A percentile compares a stretch with the other conserved stretches of the same genome.
phyloP scores from a whole-genome alignment of 2,888 invertebrate species.

The Cataglyphis cursor region DNA sequence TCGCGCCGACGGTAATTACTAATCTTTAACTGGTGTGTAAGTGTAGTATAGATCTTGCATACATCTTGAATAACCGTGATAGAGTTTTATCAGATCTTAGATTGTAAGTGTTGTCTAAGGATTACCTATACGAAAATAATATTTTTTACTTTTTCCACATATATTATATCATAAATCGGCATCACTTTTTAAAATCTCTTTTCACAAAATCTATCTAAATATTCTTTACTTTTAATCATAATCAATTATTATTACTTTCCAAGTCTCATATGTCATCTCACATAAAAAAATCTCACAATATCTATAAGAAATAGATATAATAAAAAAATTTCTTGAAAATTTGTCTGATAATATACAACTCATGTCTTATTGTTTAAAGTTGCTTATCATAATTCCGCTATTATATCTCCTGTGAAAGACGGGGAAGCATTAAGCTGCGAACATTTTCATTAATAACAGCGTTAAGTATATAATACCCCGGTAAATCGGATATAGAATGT shows the following conservation, averaged over 20 bases:
- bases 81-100: not conserved
- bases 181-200: not conserved
- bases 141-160: not conserved
- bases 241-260: not conserved
- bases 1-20: constrained; percentile 9
- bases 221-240: not conserved
- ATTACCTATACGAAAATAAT: not conserved
- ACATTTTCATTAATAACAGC: constrained; percentile 43
- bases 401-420: not conserved
- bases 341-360: not conserved
- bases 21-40: not conserved
- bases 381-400: constrained; percentile 14
- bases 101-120: not conserved
- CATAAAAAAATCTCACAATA: not conserved
- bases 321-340: not conserved
- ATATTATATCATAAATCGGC: not conserved
- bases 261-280: not conserved
- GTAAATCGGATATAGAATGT: constrained; percentile 48
- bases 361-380: not conserved
- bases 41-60: not conserved
- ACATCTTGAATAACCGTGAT: not conserved
- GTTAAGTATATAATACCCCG: constrained; percentile 38
- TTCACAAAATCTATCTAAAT: not conserved
- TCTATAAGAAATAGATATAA: not conserved
- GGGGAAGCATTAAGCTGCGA: constrained; percentile 19